phyloP scores from a whole-genome alignment of 2,113 vertebrate species.

The Andinoacara biseriatus region DNA sequence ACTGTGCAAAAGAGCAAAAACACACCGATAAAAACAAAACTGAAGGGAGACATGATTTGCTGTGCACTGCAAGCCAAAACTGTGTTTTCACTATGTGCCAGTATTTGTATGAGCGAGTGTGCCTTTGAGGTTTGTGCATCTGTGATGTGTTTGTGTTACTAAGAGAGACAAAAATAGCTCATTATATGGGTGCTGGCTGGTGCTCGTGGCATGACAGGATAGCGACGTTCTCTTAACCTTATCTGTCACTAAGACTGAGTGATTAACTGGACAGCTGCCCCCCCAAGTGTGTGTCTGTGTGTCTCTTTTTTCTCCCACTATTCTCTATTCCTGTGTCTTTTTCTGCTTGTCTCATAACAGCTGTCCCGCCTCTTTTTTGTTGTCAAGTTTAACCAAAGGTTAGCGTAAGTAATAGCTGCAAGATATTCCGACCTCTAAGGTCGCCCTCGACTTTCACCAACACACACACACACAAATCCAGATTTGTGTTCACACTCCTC shows the following conservation, averaged over 20 bases:
- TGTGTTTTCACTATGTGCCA: background rate
- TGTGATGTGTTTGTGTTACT: slow-evolving; percentile 60
- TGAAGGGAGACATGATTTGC: background rate
- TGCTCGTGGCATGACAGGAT: slow-evolving; percentile 60
- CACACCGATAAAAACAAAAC: background rate
- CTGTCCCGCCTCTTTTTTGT: background rate
- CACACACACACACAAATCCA: slow-evolving; percentile 20
- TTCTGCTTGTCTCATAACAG: slow-evolving; percentile 14
- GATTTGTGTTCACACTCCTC: slow-evolving; percentile 46
- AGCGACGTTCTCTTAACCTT: slow-evolving; percentile 85
- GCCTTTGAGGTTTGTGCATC: slow-evolving; percentile 40
- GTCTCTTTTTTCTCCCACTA: slow-evolving; percentile 17
- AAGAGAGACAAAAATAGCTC: slow-evolving; percentile 71
- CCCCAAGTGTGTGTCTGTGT: slow-evolving; percentile 36
- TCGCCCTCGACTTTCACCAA: slow-evolving; percentile 23
- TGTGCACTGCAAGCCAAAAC: background rate
- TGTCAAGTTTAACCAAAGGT: slow-evolving; percentile 18
- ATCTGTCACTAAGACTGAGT: slow-evolving; percentile 84
- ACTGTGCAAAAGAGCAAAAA: slow-evolving; percentile 78
- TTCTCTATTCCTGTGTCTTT: slow-evolving; percentile 15
- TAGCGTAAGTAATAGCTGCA: slow-evolving; percentile 22
- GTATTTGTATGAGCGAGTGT: background rate
- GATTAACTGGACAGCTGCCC: slow-evolving; percentile 83
- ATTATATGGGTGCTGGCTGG: slow-evolving; percentile 71
- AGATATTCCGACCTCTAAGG: slow-evolving; percentile 23